Percentiles rank a stretch among this genome's conserved stretches.
Conservation (phyloP, 1,140 invertebrate genomes). For the Carcinoscorpius rotundicauda region DNA sequence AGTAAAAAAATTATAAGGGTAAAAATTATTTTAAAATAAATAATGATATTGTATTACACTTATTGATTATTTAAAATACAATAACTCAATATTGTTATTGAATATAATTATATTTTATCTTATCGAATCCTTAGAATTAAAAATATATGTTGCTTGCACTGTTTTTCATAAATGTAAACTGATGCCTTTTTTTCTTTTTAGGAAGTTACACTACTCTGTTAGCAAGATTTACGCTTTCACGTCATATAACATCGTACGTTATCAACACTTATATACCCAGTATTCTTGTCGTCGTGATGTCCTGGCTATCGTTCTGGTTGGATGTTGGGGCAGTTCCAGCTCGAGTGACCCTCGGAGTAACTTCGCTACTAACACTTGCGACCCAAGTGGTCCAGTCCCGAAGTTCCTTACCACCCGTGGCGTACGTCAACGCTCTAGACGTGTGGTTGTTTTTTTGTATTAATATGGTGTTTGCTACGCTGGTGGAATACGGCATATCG, state of each 20-base stretch:
- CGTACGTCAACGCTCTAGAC: constrained; percentile 17
- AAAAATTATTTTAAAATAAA: too few relatives aligned
- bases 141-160: too few relatives aligned
- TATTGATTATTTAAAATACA: too few relatives aligned
- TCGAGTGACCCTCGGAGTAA: constrained; percentile 44
- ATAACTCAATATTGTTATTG: too few relatives aligned
- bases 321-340: constrained; percentile 47
- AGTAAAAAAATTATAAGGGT: too few relatives aligned
- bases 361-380: constrained; percentile 36
- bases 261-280: constrained; percentile 49
- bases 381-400: constrained; percentile 1
- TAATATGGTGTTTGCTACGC: constrained; percentile 9
- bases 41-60: too few relatives aligned
- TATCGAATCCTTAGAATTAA: too few relatives aligned
- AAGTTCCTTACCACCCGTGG: constrained; percentile 10
- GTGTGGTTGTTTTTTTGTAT: constrained; percentile 17
- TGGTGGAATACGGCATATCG: constrained; percentile 12
- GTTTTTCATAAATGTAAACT: too few relatives aligned
- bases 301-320: constrained; percentile 50
- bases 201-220: constrained; percentile 46
- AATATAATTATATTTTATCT: too few relatives aligned
- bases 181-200: constrained; percentile 25
- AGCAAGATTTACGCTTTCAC: constrained; percentile 39
- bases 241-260: constrained; percentile 45
- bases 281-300: constrained; percentile 48